Evolutionary conservation across 2,888 invertebrate species (phyloP).

Genomic region (Dryomyza anilis): DNA sequence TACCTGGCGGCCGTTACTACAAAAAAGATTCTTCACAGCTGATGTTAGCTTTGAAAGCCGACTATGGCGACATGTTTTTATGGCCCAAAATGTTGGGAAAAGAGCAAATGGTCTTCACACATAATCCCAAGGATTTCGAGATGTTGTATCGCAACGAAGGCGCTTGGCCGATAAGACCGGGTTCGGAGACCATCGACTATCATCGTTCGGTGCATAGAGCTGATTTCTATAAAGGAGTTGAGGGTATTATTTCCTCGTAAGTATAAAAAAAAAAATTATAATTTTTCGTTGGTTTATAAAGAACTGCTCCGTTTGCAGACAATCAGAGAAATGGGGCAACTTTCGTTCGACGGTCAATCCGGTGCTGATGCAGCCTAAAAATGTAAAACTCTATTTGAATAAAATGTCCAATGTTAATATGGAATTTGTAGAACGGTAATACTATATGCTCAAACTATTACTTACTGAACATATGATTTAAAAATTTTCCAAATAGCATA

Average conservation of each 20-base stretch:
- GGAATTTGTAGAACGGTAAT: constrained; percentile 54
- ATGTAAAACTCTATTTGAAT: constrained; percentile 64
- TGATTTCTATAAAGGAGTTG: constrained; percentile 43
- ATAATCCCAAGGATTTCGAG: constrained; percentile 56
- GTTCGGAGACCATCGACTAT: constrained; percentile 55
- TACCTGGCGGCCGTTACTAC: constrained; percentile 8
- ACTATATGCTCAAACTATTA: not conserved
- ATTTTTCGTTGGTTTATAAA: not conserved
- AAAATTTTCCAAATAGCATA: not conserved
- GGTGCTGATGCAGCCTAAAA: constrained; percentile 69
- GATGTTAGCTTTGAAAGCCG: not conserved
- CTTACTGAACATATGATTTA: too few relatives aligned
- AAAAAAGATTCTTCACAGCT: not conserved
- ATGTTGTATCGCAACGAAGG: constrained; percentile 62
- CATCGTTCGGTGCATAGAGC: constrained; percentile 52
- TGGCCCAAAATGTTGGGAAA: not conserved
- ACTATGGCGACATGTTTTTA: constrained; percentile 1
- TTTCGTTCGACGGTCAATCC: constrained; percentile 72
- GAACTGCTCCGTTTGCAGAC: constrained; percentile 21
- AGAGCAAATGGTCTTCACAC: not conserved
- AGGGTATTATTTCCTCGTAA: constrained; percentile 11
- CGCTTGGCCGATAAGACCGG: constrained; percentile 60
- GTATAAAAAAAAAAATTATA: not conserved
- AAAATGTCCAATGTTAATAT: constrained; percentile 63
- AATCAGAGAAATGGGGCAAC: constrained; percentile 69